Evolutionary conservation across 2,113 vertebrate genomes (phyloP).

Genomic region (Melierax canorus): DNA sequence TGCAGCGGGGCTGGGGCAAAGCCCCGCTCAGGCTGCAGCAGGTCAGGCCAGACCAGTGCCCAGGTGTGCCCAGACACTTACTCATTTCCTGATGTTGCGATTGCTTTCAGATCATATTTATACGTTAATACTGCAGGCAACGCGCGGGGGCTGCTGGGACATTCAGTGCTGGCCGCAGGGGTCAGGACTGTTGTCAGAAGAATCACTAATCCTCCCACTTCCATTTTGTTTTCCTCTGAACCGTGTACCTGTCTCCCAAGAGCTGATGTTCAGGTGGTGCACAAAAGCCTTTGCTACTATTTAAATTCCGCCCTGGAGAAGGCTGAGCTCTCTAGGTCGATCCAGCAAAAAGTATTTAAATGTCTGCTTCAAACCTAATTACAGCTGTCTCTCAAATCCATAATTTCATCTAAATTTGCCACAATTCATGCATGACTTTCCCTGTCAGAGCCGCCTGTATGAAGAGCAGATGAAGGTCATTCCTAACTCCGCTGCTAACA

Average conservation of each 20-base stretch:
- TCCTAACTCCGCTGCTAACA: not conserved
- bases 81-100: no score
- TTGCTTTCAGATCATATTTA: not conserved
- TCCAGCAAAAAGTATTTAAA: not conserved
- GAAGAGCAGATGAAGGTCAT: slow-evolving; percentile 24
- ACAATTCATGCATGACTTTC: not conserved
- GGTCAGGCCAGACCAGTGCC: not conserved
- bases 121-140: not conserved
- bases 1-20: not conserved
- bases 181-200: not conserved
- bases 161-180: accelerated
- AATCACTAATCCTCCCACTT: not conserved
- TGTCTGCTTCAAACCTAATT: not conserved
- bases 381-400: not conserved
- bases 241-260: accelerated
- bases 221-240: not conserved
- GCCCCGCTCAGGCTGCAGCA: not conserved
- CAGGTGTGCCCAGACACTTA: not conserved
- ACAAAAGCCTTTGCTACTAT: not conserved
- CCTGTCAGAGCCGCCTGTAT: not conserved
- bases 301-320: not conserved
- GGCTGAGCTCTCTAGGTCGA: not conserved
- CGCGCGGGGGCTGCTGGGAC: accelerated
- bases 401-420: not conserved
- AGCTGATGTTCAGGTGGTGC: accelerated